Evolutionary conservation across 2,888 invertebrate species (phyloP).

Genomic region (Drosophila sordidapex): DNA sequence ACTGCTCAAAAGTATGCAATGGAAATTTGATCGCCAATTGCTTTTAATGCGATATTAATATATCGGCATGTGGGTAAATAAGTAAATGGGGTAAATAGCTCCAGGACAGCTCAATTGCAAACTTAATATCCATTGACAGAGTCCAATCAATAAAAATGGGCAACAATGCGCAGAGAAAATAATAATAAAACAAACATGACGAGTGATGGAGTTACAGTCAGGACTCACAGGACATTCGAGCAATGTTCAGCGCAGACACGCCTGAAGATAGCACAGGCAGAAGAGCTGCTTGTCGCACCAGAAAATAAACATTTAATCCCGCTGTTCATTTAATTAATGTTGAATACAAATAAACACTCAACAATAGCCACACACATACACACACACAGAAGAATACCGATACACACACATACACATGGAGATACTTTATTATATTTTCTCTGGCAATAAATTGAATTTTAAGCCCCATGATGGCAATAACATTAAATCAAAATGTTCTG

Average conservation of each 20-base stretch:
- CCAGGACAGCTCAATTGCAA: constrained; percentile 32
- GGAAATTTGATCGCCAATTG: neutral
- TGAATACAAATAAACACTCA: constrained; percentile 64
- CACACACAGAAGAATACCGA: neutral
- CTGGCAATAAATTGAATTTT: constrained; percentile 71
- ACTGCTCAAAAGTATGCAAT: constrained; percentile 47
- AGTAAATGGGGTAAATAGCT: constrained; percentile 41
- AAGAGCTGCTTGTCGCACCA: constrained; percentile 1
- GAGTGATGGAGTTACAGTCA: neutral
- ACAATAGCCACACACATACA: constrained; percentile 14
- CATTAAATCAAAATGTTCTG: constrained; percentile 15
- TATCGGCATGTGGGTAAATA: constrained; percentile 8
- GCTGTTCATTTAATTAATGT: constrained; percentile 76
- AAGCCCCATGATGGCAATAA: constrained; percentile 48
- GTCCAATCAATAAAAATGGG: constrained; percentile 54
- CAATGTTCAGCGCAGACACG: constrained; percentile 19
- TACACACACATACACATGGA: constrained; percentile 1
- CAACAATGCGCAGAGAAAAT: constrained; percentile 50
- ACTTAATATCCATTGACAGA: constrained; percentile 51
- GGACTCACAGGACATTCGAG: neutral
- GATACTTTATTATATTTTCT: constrained; percentile 43
- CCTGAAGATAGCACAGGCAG: constrained; percentile 15
- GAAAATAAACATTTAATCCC: constrained; percentile 64
- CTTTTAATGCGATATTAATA: constrained; percentile 17
- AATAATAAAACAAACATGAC: constrained; percentile 20